Conservation (phyloP, 1,140 invertebrate genomes). For the Drosophila serrata region DNA sequence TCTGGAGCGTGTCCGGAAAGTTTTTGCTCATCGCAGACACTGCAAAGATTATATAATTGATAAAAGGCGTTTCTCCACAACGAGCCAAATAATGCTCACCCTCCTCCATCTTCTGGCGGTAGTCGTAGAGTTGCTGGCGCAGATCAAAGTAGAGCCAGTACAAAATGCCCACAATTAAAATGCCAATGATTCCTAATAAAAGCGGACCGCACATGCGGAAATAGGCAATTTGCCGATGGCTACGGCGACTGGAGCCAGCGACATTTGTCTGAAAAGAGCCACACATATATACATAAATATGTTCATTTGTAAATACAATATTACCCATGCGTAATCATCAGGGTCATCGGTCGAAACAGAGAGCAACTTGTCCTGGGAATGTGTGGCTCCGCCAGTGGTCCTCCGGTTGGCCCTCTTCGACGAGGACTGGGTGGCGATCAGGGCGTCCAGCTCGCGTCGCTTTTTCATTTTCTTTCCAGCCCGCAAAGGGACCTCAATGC, state of each 20-base stretch:
- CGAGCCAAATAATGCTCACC: constrained; percentile 43
- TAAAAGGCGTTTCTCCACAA: neutral
- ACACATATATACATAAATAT: neutral
- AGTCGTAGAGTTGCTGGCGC: constrained; percentile 75
- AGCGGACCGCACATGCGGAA: constrained; percentile 72
- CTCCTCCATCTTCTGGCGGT: constrained; percentile 82
- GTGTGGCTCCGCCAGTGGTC: constrained; percentile 37
- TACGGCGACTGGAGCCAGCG: constrained; percentile 57
- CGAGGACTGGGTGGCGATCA: constrained; percentile 82
- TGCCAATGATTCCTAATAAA: constrained; percentile 66
- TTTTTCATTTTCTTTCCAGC: constrained; percentile 86
- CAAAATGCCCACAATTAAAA: constrained; percentile 68
- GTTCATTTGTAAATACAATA: constrained; percentile 8
- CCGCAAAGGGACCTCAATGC: constrained; percentile 82
- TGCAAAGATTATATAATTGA: constrained; percentile 64
- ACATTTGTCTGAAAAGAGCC: constrained; percentile 59
- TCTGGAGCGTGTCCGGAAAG: constrained; percentile 88
- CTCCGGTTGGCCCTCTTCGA: constrained; percentile 64
- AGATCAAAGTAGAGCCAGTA: constrained; percentile 85
- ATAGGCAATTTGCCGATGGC: constrained; percentile 63
- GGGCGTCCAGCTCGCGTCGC: constrained; percentile 86
- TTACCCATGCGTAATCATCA: constrained; percentile 84
- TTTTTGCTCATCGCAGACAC: constrained; percentile 88
- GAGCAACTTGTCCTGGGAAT: constrained; percentile 85
- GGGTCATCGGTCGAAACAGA: constrained; percentile 86